Conservation (phyloP, 2,113 vertebrate genomes). For the Festucalex cinctus region DNA sequence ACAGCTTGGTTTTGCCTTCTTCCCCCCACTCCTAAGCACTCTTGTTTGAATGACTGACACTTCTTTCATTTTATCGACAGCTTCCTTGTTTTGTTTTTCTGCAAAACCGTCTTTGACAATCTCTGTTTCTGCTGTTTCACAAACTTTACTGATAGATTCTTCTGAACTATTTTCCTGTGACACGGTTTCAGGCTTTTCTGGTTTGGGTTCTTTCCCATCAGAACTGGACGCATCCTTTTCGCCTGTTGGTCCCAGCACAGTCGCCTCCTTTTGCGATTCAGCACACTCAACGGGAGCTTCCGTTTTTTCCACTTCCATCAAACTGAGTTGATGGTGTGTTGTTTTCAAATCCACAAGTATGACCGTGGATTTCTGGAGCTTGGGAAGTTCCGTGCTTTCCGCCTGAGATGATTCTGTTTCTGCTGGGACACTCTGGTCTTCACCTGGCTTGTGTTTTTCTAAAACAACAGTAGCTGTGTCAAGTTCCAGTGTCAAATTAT, state of each 20-base stretch:
- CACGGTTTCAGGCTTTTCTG: not conserved
- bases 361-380: constrained; percentile 13
- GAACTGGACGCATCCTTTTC: not conserved
- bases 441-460: not conserved
- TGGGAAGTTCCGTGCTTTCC: not conserved
- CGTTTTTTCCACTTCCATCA: not conserved
- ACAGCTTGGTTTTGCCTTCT: constrained; percentile 4
- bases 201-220: not conserved
- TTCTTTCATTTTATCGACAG: not conserved
- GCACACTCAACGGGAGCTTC: not conserved
- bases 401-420: constrained; percentile 1
- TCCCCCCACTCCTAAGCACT: constrained; percentile 22
- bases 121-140: not conserved
- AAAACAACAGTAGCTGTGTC: not conserved
- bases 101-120: not conserved
- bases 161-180: not conserved
- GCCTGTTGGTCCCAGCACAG: not conserved
- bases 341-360: constrained; percentile 23
- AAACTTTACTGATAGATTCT: not conserved
- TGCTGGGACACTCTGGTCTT: not conserved
- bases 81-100: not conserved
- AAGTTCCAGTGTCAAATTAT: not conserved
- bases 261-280: not conserved
- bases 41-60: constrained; percentile 7
- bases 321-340: not conserved